phyloP scores from a whole-genome alignment of 2,888 invertebrate species.

The Sceliomorpha sp. region DNA sequence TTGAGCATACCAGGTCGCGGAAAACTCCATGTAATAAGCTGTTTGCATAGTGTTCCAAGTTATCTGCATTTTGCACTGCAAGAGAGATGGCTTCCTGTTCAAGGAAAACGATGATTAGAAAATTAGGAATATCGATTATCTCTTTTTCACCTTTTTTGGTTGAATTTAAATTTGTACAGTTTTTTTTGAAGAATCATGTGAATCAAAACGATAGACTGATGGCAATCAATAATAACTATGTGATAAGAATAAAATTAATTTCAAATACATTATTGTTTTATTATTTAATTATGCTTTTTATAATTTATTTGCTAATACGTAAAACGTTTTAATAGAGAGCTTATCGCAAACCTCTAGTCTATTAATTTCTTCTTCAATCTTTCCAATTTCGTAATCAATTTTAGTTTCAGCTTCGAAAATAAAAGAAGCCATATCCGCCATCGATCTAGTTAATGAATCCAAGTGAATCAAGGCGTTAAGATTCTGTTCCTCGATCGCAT shows the following conservation, averaged over 20 bases:
- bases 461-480: slow-evolving; percentile 84
- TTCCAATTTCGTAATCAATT: slow-evolving; percentile 77
- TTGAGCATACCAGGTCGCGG: slow-evolving; percentile 82
- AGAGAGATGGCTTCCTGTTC: slow-evolving; percentile 68
- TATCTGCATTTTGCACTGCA: slow-evolving; percentile 81
- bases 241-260: slow-evolving; percentile 1
- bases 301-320: too few relatives aligned
- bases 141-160: too few relatives aligned
- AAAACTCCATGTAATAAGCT: slow-evolving; percentile 83
- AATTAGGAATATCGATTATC: too few relatives aligned
- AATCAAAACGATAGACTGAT: too few relatives aligned
- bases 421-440: slow-evolving; percentile 81
- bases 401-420: slow-evolving; percentile 80
- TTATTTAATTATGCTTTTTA: too few relatives aligned
- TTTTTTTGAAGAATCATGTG: too few relatives aligned
- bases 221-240: too few relatives aligned
- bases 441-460: slow-evolving; percentile 82
- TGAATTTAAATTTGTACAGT: slow-evolving; percentile 1
- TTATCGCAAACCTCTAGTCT: slow-evolving; percentile 81
- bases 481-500: slow-evolving; percentile 84
- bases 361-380: slow-evolving; percentile 77
- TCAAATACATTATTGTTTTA: too few relatives aligned
- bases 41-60: slow-evolving; percentile 82
- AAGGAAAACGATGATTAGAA: background rate
- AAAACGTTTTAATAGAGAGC: too few relatives aligned